Percentiles rank a stretch among this genome's conserved stretches.
Conservation (phyloP, 37 sponge, comb jelly and placozoan species). For the Halisarca cf. caerulea region DNA sequence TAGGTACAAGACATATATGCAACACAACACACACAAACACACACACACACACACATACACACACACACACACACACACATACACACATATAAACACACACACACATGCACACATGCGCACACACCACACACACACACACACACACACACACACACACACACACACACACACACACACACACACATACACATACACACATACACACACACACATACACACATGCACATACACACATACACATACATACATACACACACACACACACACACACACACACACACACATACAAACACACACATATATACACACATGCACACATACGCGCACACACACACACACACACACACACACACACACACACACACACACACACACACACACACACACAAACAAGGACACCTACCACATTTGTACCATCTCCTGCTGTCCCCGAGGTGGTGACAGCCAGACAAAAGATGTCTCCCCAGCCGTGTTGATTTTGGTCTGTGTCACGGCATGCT, state of each 20-base stretch:
- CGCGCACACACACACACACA: constrained; percentile 18
- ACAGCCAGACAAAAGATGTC: background rate
- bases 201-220: constrained; percentile 19
- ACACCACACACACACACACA: background rate
- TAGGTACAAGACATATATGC: too few species aligned
- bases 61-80: too few species aligned
- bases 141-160: constrained; percentile 25
- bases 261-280: background rate
- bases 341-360: constrained; percentile 22
- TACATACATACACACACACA: background rate
- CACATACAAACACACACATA: constrained; percentile 10
- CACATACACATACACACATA: constrained; percentile 15
- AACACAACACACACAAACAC: too few species aligned
- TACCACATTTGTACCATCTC: background rate
- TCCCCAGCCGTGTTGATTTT: too few species aligned
- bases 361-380: constrained; percentile 22
- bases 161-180: constrained; percentile 19
- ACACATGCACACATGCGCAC: background rate
- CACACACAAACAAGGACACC: constrained; percentile 10
- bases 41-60: too few species aligned
- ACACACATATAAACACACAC: background rate
- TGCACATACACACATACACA: constrained; percentile 12
- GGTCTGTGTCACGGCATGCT: background rate
- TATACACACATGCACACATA: background rate
- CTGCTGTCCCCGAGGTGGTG: background rate